phyloP scores from a whole-genome alignment of 92 coral and sea anemone genomes.

The Epizoanthus ramosus region DNA sequence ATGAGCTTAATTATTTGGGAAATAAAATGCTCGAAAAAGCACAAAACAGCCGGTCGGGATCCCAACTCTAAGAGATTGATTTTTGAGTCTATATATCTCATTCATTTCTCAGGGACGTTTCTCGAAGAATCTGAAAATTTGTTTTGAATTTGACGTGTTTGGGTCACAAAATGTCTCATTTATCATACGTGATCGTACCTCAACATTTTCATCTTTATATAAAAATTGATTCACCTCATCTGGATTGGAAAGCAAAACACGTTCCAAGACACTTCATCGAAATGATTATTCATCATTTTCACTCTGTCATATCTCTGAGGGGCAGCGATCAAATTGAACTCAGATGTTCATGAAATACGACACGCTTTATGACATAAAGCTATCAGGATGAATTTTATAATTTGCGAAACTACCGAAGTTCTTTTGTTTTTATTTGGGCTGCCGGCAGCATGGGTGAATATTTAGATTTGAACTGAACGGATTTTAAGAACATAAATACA shows the following conservation, averaged over 20 bases:
- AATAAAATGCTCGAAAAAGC: no score
- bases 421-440: no score
- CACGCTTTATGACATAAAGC: neutral
- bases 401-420: no score
- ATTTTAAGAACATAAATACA: neutral
- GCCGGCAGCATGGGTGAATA: no score
- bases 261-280: neutral
- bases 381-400: no score
- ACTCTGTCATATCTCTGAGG: neutral
- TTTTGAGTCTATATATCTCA: neutral
- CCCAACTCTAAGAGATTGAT: no score
- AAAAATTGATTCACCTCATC: neutral
- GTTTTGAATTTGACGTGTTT: neutral
- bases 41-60: no score
- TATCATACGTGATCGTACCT: neutral
- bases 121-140: neutral
- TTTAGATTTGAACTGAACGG: no score
- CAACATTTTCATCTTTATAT: neutral
- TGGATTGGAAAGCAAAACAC: constrained; percentile 6
- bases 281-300: neutral
- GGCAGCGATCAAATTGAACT: neutral
- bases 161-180: neutral
- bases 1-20: no score
- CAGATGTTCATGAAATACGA: neutral
- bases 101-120: neutral